Conservation (phyloP, 2,888 invertebrate species). For the Byasa hedistus region DNA sequence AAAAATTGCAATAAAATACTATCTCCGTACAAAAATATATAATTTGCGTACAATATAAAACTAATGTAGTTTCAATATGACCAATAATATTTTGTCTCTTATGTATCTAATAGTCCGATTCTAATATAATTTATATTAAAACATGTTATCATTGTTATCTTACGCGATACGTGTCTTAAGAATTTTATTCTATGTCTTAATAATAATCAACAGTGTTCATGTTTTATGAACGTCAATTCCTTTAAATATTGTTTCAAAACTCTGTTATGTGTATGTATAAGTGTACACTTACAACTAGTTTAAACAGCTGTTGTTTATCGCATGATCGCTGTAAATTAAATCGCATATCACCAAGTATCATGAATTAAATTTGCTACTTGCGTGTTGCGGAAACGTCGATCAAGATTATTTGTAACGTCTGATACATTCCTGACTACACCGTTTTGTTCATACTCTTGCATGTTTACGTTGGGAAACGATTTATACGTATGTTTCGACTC, state of each 20-base stretch:
- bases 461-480: constrained; percentile 14
- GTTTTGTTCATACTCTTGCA: constrained; percentile 10
- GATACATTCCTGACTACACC: constrained; percentile 6
- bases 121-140: not conserved
- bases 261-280: constrained; percentile 10
- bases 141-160: constrained; percentile 12
- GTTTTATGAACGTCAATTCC: not conserved
- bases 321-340: constrained; percentile 15
- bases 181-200: not conserved
- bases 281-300: not conserved
- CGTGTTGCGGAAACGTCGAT: constrained; percentile 17
- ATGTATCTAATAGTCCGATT: too few relatives aligned
- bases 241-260: not conserved
- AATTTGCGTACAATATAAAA: too few relatives aligned
- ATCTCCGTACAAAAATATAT: too few relatives aligned
- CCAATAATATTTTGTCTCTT: too few relatives aligned
- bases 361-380: constrained; percentile 21
- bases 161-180: not conserved
- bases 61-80: too few relatives aligned
- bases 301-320: not conserved
- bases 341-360: constrained; percentile 1
- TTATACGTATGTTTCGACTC: constrained; percentile 3
- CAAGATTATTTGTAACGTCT: constrained; percentile 6
- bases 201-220: not conserved
- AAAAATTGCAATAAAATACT: too few relatives aligned